These are phyloP conservation scores for Lithosia quadra DNA, from an alignment of 2,888 invertebrate genomes.

Conservation along the genomic window DNA sequence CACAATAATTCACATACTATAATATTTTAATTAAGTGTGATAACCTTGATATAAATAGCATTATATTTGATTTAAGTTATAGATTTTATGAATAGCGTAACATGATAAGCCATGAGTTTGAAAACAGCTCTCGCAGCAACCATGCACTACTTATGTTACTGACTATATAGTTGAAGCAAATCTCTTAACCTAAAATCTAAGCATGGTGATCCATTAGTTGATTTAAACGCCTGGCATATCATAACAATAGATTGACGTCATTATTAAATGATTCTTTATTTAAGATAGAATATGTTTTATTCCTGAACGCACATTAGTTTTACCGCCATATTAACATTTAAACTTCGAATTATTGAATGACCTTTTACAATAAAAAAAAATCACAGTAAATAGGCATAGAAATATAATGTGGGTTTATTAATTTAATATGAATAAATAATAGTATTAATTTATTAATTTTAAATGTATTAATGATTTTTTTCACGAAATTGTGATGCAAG, in stretches of 20 bases:
- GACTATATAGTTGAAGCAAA: too few relatives aligned
- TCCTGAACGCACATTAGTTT: slow-evolving; percentile 38
- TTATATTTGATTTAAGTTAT: neutral
- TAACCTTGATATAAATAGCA: slow-evolving; percentile 3
- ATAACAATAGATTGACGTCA: neutral
- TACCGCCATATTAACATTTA: slow-evolving; percentile 43
- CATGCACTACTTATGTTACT: too few relatives aligned
- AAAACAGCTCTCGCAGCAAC: neutral
- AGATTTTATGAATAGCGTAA: neutral
- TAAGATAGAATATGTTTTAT: slow-evolving; percentile 10
- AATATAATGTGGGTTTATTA: neutral
- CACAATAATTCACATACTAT: slow-evolving; percentile 34
- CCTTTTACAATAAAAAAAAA: slow-evolving; percentile 1
- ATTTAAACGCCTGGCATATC: neutral
- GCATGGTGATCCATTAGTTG: neutral
- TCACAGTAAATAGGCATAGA: slow-evolving; percentile 2
- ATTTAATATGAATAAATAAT: neutral
- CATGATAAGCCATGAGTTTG: neutral
- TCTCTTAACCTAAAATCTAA: too few relatives aligned
- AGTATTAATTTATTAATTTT: neutral
- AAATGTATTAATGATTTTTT: slow-evolving; percentile 1
- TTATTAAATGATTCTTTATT: slow-evolving; percentile 7
- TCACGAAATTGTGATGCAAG: neutral
- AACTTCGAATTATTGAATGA: neutral
- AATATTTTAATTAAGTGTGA: slow-evolving; percentile 15